Conservation (phyloP, 2,888 invertebrate species). For the Eretmocerus hayati region DNA sequence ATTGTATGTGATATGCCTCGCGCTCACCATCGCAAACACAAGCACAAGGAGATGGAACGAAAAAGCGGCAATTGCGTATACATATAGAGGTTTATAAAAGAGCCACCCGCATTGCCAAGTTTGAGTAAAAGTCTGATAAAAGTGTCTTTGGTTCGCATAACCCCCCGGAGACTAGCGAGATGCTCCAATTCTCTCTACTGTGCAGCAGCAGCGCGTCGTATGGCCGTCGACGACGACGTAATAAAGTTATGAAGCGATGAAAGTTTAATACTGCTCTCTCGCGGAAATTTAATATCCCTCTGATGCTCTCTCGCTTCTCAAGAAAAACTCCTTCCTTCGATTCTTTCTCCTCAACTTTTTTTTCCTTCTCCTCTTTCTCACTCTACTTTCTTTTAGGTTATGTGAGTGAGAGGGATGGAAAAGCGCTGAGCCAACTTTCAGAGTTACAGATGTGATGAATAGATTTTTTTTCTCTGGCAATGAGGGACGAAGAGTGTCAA, state of each 20-base stretch:
- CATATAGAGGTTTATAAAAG: neutral
- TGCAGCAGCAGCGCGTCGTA: too few relatives aligned
- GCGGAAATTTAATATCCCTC: conserved; percentile 33
- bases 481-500: neutral
- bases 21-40: neutral
- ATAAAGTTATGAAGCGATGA: conserved; percentile 33
- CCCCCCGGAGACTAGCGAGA: too few relatives aligned
- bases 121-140: conserved; percentile 23
- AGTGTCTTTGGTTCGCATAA: conserved; percentile 17
- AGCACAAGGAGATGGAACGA: neutral
- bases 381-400: neutral
- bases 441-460: conserved; percentile 29
- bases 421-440: conserved; percentile 22
- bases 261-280: conserved; percentile 30
- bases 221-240: conserved; percentile 16
- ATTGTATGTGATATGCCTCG: neutral
- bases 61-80: neutral
- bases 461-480: conserved; percentile 12
- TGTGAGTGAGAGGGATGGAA: neutral
- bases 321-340: too few relatives aligned
- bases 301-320: conserved; percentile 22
- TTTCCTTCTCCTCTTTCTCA: neutral
- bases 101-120: neutral
- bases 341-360: conserved; percentile 20
- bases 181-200: too few relatives aligned